Conservation (phyloP, 2,888 invertebrate genomes). For the Conus canariensis region DNA sequence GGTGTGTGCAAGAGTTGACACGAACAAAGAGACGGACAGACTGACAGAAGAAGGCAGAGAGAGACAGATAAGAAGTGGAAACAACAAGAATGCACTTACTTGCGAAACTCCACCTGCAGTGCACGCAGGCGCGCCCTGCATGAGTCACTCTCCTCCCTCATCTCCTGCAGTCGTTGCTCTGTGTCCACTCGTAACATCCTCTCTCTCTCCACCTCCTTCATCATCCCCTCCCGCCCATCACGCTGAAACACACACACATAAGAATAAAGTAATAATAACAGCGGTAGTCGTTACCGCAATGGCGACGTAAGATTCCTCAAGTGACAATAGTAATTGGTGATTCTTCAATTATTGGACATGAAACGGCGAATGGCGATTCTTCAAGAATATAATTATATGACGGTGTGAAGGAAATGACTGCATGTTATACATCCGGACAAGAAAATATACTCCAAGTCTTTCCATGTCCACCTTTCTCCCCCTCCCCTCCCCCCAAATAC, state of each 20-base stretch:
- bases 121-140: conserved; percentile 66
- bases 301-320: too few species aligned
- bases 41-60: background rate
- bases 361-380: too few species aligned
- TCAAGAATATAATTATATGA: too few species aligned
- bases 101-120: conserved; percentile 72
- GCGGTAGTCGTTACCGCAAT: too few species aligned
- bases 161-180: conserved; percentile 70
- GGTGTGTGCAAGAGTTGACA: too few species aligned
- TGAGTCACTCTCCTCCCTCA: conserved; percentile 69
- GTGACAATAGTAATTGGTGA: background rate
- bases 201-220: conserved; percentile 74
- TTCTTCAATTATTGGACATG: too few species aligned
- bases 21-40: conserved; percentile 6
- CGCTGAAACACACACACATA: conserved; percentile 43
- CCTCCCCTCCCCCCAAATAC: too few species aligned
- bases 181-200: conserved; percentile 71
- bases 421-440: too few species aligned
- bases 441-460: too few species aligned
- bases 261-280: background rate
- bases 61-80: background rate
- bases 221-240: conserved; percentile 53
- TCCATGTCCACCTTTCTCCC: too few species aligned
- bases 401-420: too few species aligned
- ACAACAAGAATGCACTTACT: conserved; percentile 59